Base-by-base conservation (phyloP, 2,113 vertebrate species). In the Scomber japonicus region DNA sequence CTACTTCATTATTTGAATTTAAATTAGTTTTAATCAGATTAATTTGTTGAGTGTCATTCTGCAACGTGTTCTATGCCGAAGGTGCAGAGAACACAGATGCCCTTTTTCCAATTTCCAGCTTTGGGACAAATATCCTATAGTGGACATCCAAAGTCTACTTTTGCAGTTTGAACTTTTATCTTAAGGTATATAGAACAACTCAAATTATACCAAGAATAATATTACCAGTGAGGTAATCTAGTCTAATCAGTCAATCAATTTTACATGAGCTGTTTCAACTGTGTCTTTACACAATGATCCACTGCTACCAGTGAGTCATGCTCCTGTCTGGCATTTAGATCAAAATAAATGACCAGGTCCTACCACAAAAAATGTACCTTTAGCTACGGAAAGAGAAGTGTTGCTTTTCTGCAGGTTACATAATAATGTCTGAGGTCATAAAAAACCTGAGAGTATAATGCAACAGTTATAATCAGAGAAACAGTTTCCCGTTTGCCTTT, bases 301-400 rank as follows among this genome's bases (percentile, higher is more conserved):
- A 16, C 11, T 21, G 50, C 51, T 69, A 53, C 27, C 50, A 50
- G 60, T 40, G 51, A 70, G 49, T 51, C 72, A 57, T 24, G 13
- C 24, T 27, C 11, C 35, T 35, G 72, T 64, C 64, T 74, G 19
- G 11, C 55, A 54, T 45, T 61, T 48, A 63, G 55, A 81, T 72
- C 51, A 19, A 55, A 75, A 76, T 57, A 9, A 53, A 62, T 35
- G 10, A 75, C 15, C 17, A 63, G 30, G 44, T 66, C 5, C 49
- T 49, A 7, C 12, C 40, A 59, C 16, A 61, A 27, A 35, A 46
- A n/a, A 62, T 14, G 19, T 21, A 15, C 21, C 35, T 9, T 45
- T 19, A 51, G 17, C 27, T n/a, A 16, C 1, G 0, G 4, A 50
- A 44, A 51, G 12, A 15, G 2, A 67, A 60, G 65, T 1, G 13